A percentile compares a stretch with the other conserved stretches of the same genome.
Evolutionary conservation across 2,113 vertebrate species (phyloP).

Genomic region (Muscicapa adusta): DNA sequence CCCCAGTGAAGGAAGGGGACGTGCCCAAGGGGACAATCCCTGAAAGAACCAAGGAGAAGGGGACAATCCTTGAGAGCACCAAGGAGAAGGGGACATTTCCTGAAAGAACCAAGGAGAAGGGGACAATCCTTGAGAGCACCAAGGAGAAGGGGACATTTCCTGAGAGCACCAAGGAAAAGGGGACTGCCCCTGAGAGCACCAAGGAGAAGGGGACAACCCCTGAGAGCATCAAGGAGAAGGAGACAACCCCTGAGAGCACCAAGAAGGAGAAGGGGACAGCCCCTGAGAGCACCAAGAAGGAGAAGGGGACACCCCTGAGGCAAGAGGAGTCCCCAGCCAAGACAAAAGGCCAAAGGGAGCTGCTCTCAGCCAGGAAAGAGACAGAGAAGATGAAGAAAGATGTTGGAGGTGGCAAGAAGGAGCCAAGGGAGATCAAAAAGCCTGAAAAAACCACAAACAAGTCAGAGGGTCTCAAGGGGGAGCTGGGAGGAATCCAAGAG

Average conservation of each 20-base stretch:
- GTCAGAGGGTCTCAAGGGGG: neutral
- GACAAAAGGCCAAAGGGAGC: neutral
- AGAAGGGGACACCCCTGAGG: neutral
- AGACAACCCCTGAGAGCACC: neutral
- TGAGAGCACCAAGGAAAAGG: neutral
- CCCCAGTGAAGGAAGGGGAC: neutral
- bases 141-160: neutral
- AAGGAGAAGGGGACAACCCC: neutral
- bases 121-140: neutral
- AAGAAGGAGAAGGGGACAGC: neutral
- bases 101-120: neutral
- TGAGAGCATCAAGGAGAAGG: neutral
- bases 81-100: neutral
- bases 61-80: neutral
- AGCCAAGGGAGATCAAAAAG: neutral
- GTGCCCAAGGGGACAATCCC: neutral
- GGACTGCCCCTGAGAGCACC: neutral
- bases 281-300: neutral
- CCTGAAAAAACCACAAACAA: neutral
- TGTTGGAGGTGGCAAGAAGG: neutral
- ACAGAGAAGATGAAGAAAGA: neutral
- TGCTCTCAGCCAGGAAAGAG: neutral
- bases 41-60: neutral
- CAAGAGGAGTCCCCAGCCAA: neutral
- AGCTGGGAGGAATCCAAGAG: neutral